Percentiles rank a stretch among this genome's conserved stretches.
These are phyloP conservation scores for Montipora cactus DNA, from an alignment of 64 coral and sea anemone species.

Conservation along the genomic window DNA sequence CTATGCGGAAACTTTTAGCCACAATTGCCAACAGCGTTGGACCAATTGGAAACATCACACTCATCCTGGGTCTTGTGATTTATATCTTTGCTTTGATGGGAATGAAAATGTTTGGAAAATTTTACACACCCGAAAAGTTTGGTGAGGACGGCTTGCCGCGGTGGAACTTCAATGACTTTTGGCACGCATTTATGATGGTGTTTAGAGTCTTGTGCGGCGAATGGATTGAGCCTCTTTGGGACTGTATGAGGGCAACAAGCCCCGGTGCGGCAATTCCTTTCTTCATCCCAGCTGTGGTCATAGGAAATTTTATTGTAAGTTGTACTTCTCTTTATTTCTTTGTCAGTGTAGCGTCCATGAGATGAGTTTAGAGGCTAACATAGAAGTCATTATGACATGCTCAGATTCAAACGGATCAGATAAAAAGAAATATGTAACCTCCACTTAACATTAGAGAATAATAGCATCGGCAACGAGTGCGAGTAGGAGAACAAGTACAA, in stretches of 20 bases:
- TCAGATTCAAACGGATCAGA: too few relatives aligned
- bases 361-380: too few relatives aligned
- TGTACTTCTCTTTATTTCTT: background rate
- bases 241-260: slow-evolving; percentile 78
- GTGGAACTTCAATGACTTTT: slow-evolving; percentile 93
- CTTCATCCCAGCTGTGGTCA: slow-evolving; percentile 75
- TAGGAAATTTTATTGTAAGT: slow-evolving; percentile 93
- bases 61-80: slow-evolving; percentile 81
- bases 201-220: slow-evolving; percentile 87
- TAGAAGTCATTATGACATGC: too few relatives aligned
- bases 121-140: slow-evolving; percentile 74
- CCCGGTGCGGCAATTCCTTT: slow-evolving; percentile 63
- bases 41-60: slow-evolving; percentile 85
- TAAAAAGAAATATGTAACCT: too few relatives aligned
- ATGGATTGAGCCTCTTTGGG: slow-evolving; percentile 91
- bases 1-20: slow-evolving; percentile 73
- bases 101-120: slow-evolving; percentile 81
- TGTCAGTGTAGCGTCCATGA: background rate
- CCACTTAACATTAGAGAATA: too few relatives aligned
- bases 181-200: slow-evolving; percentile 90
- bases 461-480: too few relatives aligned
- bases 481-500: too few relatives aligned
- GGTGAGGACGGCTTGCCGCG: slow-evolving; percentile 69
- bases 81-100: slow-evolving; percentile 89
- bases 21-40: slow-evolving; percentile 79